These are phyloP conservation scores for Sebastolobus alascanus DNA, from an alignment of 2,797 vertebrate genomes.

Conservation along the genomic window DNA sequence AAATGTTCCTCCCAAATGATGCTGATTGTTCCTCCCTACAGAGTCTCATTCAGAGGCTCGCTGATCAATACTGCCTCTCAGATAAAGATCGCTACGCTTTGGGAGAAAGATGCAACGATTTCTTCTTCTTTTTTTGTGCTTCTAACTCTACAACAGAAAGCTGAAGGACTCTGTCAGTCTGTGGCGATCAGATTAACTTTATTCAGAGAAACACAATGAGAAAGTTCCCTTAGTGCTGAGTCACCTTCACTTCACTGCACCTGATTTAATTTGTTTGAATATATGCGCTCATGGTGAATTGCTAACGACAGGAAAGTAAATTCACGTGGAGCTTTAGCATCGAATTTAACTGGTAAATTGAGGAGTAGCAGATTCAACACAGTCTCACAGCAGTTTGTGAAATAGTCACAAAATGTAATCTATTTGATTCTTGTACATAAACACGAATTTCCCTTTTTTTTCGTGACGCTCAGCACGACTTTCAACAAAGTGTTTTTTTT, in stretches of 20 bases:
- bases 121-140: not conserved
- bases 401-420: fast-evolving
- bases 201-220: not conserved
- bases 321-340: not conserved
- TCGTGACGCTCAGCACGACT: no score
- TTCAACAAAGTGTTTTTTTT: no score
- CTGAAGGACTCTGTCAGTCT: not conserved
- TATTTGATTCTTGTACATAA: no score
- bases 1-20: not conserved
- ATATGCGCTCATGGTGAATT: not conserved
- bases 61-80: conserved; percentile 5
- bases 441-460: no score
- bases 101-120: not conserved
- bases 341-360: not conserved
- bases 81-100: not conserved
- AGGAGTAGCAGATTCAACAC: no score
- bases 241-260: not conserved
- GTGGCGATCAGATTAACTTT: not conserved
- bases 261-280: not conserved
- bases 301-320: not conserved
- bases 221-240: not conserved
- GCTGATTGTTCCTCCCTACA: conserved; percentile 13
- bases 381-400: no score
- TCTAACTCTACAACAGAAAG: not conserved
- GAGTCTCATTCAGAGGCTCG: not conserved